A percentile compares a stretch with the other conserved stretches of the same genome.
Evolutionary conservation across 2,797 vertebrate species (phyloP).

Genomic region (Megalops cyprinoides): DNA sequence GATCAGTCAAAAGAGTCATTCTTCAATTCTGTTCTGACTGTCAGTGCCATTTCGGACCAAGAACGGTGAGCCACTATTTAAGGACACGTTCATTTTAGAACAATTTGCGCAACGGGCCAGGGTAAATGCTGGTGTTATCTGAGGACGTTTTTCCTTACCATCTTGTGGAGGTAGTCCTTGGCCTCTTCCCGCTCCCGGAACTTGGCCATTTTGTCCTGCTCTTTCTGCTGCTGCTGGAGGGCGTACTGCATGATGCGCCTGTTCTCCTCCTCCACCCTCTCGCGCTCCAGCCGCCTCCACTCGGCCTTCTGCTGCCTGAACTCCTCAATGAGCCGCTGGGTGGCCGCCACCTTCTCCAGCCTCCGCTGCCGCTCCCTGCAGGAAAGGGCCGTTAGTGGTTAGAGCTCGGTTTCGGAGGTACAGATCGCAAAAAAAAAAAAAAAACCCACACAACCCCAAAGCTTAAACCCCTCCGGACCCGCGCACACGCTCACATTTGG

Average conservation of each 20-base stretch:
- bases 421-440: background rate
- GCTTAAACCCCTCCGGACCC: background rate
- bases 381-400: slow-evolving; percentile 14
- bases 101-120: too few species aligned
- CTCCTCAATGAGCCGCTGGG: slow-evolving; percentile 81
- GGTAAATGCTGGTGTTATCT: too few species aligned
- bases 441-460: background rate
- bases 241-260: slow-evolving; percentile 83
- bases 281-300: slow-evolving; percentile 82
- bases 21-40: too few species aligned
- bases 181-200: slow-evolving; percentile 75
- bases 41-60: too few species aligned
- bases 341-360: slow-evolving; percentile 83
- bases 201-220: slow-evolving; percentile 77
- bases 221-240: slow-evolving; percentile 71
- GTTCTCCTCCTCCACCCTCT: slow-evolving; percentile 91
- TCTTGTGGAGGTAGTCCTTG: slow-evolving; percentile 76
- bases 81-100: background rate
- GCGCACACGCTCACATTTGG: slow-evolving; percentile 76
- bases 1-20: too few species aligned
- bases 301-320: slow-evolving; percentile 82
- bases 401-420: background rate
- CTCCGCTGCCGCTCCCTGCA: slow-evolving; percentile 83
- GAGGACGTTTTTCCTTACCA: slow-evolving; percentile 73
- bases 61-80: too few species aligned